Evolutionary conservation across 2,113 vertebrate genomes (phyloP), one percentile per base, ranked within the genome.

Genomic region (Oryzias melastigma): DNA sequence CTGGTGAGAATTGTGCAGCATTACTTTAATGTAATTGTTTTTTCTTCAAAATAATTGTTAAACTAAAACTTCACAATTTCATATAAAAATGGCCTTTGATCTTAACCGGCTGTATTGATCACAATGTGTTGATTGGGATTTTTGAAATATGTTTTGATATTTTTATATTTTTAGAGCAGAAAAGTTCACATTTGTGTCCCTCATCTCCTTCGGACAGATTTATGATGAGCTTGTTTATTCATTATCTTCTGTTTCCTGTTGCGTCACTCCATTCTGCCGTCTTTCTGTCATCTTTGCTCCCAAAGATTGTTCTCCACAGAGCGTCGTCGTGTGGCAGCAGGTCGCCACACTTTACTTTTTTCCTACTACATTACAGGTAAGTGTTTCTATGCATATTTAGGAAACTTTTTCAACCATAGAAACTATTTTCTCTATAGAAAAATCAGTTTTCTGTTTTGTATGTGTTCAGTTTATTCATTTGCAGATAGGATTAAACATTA

Each of bases 251-350:
- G 45, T 8, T 29, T 29, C 6, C 24, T 52, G 25, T 29, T 29
- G 50, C 25, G 5, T 52, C 24, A 52, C 24, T 18, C 16, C 10
- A 19, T 24, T 58, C 15, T 50, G 1, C 6, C 3, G 14, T 7
- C 5, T 8, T 20, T 29, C 3, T 4, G 25, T 57, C 5, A 17
- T 16, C 7, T 14, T 50, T 41, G 13, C 49, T 19, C 13, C 50
- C 58, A 75, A 71, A 85, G 82, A 61, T 85, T 73, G 27, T 48
- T 57, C 19, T 17, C 51, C 19, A 66, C 45, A 52, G 46, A 60
- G 4, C 6, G 1, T 41, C 5, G 1, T 1, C 19, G 51, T 18
- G 8, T 45, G 17, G 72, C 19, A 71, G 17, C 55, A 52, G 42
- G 20, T 58, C 17, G 19, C 0, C 14, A 0, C 48, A 5, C 1